Conservation (phyloP, 2,797 vertebrate genomes). For the Acrocephalus scirpaceus region DNA sequence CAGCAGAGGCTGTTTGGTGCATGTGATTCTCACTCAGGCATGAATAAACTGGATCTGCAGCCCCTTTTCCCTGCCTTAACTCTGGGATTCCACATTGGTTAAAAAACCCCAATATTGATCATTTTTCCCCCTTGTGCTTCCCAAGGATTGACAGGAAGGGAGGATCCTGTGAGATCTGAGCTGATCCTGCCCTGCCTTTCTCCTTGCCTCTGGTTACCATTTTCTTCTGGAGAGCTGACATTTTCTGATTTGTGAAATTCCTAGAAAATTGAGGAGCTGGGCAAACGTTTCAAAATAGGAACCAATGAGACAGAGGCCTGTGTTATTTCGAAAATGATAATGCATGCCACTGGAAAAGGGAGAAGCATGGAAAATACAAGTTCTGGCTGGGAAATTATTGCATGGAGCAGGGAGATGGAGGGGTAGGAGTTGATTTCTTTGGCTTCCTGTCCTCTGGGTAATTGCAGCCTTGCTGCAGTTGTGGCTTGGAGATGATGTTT, state of each 20-base stretch:
- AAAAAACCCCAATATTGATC: rapidly evolving
- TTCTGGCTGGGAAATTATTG: constrained; percentile 9
- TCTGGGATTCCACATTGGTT: background rate
- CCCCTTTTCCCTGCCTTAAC: background rate
- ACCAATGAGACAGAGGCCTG: background rate
- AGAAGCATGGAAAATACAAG: constrained; percentile 51
- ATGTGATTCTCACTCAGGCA: background rate
- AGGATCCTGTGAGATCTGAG: background rate
- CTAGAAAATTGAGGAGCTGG: constrained; percentile 50
- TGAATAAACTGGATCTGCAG: background rate
- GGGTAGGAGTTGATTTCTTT: constrained; percentile 38
- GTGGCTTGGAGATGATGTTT: constrained; percentile 43
- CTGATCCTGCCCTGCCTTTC: background rate
- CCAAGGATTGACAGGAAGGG: background rate
- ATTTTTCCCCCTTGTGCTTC: background rate
- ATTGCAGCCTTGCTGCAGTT: constrained; percentile 48
- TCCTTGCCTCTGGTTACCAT: background rate
- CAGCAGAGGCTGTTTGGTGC: background rate
- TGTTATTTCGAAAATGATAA: constrained; percentile 5
- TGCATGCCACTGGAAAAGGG: constrained; percentile 20
- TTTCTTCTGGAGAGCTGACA: constrained; percentile 15
- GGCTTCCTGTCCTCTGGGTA: constrained; percentile 29
- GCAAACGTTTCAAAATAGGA: background rate
- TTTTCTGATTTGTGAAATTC: constrained; percentile 30
- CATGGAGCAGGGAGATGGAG: constrained; percentile 9